Evolutionary conservation across 2,797 vertebrate genomes (phyloP), one percentile per base, ranked within the genome.

Genomic region (Sebastiscus tertius): DNA sequence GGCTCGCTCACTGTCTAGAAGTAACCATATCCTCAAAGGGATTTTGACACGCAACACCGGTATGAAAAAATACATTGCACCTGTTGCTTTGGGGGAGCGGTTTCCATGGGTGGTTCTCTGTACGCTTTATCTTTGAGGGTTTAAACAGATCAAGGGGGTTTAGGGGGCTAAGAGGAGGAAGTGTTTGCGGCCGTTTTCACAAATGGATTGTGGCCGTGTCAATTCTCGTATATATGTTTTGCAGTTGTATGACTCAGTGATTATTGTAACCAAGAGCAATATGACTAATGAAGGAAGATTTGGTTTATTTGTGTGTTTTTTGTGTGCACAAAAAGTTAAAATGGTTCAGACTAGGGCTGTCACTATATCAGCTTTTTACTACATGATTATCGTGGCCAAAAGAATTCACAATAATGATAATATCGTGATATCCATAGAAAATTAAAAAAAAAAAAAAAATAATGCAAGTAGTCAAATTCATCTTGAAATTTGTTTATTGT

Each of bases 21-120:
- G 96, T 95, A 95, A 96, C 95, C 77, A 33, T 94, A 96, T 95
- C 96, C 95, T 96, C 94, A 96, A 95, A 95, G 94, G 92, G 71
- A 84, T 86, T 87, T 77, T 92, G 95, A 96, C 95, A 96, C 85
- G 93, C 93, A 87, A 95, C 92, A 94, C 92, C 75, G 54, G 76
- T 80, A 85, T 89, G 82, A 85, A 89, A 89, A 87, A 88, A 82
- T 80, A 85, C 70, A 79, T 67, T 92, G 94, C 96, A 96, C 96
- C 96, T 96, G 96, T 95, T 95, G 87, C 89, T 90, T 81, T 31
- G 79, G 55, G 86, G 79, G 18, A 92, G 83, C 49, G 8, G 61
- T 91, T 93, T 93, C 73, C 91, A 90, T 90, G 89, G 90, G 90
- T 86, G 87, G 86, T 77, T 88, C 64, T 77, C 64, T 77, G 31